Base-by-base conservation (phyloP, 2,888 invertebrate species). In the Cheilosia pagana region DNA sequence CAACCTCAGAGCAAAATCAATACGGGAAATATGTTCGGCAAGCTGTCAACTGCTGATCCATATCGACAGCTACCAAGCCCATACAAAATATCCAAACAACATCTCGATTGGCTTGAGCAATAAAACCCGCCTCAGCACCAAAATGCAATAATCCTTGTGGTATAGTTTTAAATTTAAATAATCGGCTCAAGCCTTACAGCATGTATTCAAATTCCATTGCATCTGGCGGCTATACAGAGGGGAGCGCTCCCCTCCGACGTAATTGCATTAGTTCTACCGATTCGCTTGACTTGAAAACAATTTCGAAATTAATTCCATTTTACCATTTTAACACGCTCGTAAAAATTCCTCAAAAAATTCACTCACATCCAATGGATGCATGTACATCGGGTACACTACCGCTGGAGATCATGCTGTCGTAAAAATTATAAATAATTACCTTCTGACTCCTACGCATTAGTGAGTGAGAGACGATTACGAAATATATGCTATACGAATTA, bases 341-440 rank as follows among this genome's bases (percentile, higher is more conserved):
- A 59, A 75, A 75, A 63, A 75, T 75, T 53, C 74, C 16, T 50
- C 48, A 16, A 45, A 50, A 50, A 53, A 43, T 45, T 63, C 19
- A 23, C 25, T 21, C 19, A 25, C 23, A 31, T 41, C 25, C 23
- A 45, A n/a, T n/a, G 3, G 28, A 62, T 12, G 16, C 19, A 12
- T n/a, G 41, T 23, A n/a, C 57, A 35, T n/a, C 19, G 3, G 23
- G 39, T 50, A 23, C n/a, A 52, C 50, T 19, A 43, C 45, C 21
- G 19, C 2, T 8, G 28, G 28, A 5, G 25, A 39, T 25, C 48
- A 48, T 68, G 53, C 35, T 31, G 63, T 71, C 78, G 52, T 71
- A 72, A 65, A 65, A 72, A 63, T 59, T 67, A 16, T 72, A 60
- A 79, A 79, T 79, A 52, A 65, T 72, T 60, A 53, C 65, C 31